Evolutionary conservation across 2,888 invertebrate genomes (phyloP), one percentile per base, ranked within the genome.

Genomic region (Drosophila nr. perissopoda): DNA sequence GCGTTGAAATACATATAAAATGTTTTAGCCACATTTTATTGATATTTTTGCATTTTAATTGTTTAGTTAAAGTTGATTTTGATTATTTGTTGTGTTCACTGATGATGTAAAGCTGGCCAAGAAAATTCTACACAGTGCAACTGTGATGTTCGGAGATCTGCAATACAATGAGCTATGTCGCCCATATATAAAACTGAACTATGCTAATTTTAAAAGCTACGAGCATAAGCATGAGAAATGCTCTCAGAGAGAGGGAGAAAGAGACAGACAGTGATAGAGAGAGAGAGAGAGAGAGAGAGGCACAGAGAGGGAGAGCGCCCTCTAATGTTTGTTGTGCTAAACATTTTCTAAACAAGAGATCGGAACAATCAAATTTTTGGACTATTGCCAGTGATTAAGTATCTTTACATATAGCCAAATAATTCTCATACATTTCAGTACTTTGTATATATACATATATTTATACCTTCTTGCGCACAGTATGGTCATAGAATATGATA

Each of bases 401-500:
- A 53, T 53, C 57, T 64, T 64, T 52, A 57, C 33, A 66, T 40
- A 74, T 66, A 73, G 57, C 6, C 25, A 38, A 31, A 27, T n/a
- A 70, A 48, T 64, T 27, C 21, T 38, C 13, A 18, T 27, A 59
- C 45, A 27, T 34, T 45, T 42, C 6, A 21, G 10, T 2, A 54
- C 69, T 61, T 16, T 10, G 60, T 34, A 6, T 18, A 33, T 25
- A 38, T 61, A 6, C 2, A 27, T 11, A 18, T 33, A 6, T 34
- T 87, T 90, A 94, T 33, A 93, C 94, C 89, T 94, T 95, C 82
- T 94, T 95, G 80, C 96, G 94, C 0, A 96, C 94, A 10, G 96
- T 94, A 89, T 98, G 97, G 91, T 98, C 97, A 88, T 96, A 97
- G 54, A 98, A 94, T 87, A 97, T 95, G 45, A 96, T 94, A 83